Evolutionary conservation across 2,113 vertebrate genomes (phyloP).

Genomic region (Alligator mississippiensis): DNA sequence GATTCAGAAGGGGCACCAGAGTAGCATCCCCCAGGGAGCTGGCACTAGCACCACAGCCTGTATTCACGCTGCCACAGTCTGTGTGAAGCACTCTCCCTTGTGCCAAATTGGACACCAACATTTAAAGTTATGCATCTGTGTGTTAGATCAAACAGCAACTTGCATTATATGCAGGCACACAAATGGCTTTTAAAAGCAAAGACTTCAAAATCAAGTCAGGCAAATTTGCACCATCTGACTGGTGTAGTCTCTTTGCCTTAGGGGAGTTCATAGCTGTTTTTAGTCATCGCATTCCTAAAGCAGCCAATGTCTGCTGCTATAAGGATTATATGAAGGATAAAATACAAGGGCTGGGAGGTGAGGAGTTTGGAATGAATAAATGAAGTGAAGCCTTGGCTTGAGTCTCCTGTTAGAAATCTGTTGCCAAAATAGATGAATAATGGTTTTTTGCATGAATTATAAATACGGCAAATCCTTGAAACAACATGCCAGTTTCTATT

Average conservation of each 20-base stretch:
- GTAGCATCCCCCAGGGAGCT: no score
- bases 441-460: fast-evolving
- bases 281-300: neutral
- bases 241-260: fast-evolving
- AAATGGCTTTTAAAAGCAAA: fast-evolving
- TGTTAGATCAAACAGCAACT: fast-evolving
- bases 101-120: no score
- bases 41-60: neutral
- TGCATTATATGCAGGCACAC: neutral
- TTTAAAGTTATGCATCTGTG: no score
- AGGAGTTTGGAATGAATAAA: neutral
- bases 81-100: neutral
- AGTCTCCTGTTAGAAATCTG: neutral
- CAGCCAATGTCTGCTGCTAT: neutral
- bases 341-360: neutral
- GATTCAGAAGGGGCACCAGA: no score
- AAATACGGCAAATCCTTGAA: neutral
- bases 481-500: neutral
- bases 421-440: neutral
- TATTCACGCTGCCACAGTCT: neutral
- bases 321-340: neutral
- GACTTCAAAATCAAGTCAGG: neutral
- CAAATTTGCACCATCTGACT: fast-evolving
- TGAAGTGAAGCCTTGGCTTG: neutral
- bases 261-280: fast-evolving